phyloP scores from a whole-genome alignment of 2,888 invertebrate genomes.

The Nasonovia ribisnigri region DNA sequence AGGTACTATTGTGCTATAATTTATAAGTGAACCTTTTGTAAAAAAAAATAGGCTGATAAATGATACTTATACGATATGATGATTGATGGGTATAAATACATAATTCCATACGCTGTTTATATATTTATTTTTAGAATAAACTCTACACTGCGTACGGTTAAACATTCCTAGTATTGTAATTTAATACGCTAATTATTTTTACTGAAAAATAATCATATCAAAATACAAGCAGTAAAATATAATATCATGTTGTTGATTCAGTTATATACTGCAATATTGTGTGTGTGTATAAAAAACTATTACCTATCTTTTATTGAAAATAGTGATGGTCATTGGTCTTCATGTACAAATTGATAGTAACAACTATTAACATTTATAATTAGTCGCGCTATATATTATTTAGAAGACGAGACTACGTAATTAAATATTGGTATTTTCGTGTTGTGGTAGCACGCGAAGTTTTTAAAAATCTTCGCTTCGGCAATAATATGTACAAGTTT shows the following conservation, averaged over 20 bases:
- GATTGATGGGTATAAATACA: background rate
- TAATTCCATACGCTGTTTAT: background rate
- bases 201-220: background rate
- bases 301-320: background rate
- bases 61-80: background rate
- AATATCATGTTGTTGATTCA: background rate
- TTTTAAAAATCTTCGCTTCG: background rate
- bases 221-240: background rate
- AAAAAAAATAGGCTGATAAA: background rate
- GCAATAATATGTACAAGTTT: background rate
- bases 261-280: background rate
- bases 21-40: background rate
- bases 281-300: background rate
- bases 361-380: background rate
- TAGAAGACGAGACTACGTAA: background rate
- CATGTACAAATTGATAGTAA: background rate
- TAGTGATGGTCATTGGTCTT: background rate
- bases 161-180: background rate
- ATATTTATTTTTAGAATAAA: background rate
- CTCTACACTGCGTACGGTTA: background rate
- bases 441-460: background rate
- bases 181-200: background rate
- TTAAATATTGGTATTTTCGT: background rate
- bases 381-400: background rate
- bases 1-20: background rate